phyloP scores from a whole-genome alignment of 1,140 invertebrate genomes.

The Tetramorium simillimum region DNA sequence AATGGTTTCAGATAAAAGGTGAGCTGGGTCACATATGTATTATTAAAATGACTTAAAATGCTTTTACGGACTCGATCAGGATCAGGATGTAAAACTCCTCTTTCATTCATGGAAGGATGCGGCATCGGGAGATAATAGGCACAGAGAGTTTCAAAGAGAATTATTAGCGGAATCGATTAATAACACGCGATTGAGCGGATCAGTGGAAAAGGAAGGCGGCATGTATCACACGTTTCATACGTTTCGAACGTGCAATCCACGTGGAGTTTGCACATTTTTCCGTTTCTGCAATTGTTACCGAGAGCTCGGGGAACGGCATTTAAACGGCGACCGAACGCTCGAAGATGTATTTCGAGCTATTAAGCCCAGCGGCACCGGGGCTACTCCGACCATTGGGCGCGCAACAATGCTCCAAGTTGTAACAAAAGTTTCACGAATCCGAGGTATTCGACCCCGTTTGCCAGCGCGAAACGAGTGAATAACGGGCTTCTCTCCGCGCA shows the following conservation, averaged over 20 bases:
- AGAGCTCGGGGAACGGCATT: conserved; percentile 30
- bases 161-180: conserved; percentile 5
- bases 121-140: background rate
- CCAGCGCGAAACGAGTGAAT: conserved; percentile 63
- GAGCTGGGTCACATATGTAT: background rate
- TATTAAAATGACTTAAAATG: background rate
- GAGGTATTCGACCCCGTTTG: conserved; percentile 49
- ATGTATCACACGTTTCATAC: conserved; percentile 13
- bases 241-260: background rate
- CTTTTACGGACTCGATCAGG: background rate
- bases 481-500: conserved; percentile 60
- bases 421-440: conserved; percentile 60
- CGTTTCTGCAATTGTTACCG: conserved; percentile 32
- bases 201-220: background rate
- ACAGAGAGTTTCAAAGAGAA: background rate
- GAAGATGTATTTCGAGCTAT: conserved; percentile 59
- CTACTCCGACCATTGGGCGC: conserved; percentile 42
- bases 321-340: conserved; percentile 44
- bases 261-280: conserved; percentile 28
- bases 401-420: conserved; percentile 55
- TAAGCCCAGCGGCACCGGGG: conserved; percentile 35
- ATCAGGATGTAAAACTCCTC: background rate
- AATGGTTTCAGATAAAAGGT: background rate
- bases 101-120: background rate
- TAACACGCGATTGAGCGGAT: background rate